Conservation (phyloP, 2,113 vertebrate species). For the Thamnaconus septentrionalis region DNA sequence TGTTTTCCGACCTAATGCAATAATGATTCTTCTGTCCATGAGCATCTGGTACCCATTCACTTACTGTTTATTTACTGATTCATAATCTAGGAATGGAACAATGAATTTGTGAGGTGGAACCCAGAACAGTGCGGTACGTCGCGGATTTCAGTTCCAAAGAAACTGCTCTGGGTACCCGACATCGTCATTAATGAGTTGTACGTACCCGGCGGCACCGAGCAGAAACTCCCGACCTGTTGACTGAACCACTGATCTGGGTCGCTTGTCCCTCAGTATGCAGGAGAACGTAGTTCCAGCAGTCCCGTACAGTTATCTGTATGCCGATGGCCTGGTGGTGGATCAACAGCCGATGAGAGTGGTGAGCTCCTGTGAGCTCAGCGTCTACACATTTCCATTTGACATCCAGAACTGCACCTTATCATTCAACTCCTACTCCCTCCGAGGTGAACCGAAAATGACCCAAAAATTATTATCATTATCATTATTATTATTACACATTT, state of each 20-base stretch:
- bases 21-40: too few relatives aligned
- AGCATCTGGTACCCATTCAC: neutral
- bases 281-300: conserved; percentile 63
- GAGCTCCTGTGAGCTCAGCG: conserved; percentile 74
- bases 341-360: conserved; percentile 57
- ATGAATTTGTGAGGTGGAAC: conserved; percentile 70
- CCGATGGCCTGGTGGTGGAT: conserved; percentile 30
- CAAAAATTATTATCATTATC: too few relatives aligned
- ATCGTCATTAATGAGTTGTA: conserved; percentile 77
- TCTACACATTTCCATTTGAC: conserved; percentile 78
- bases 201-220: conserved; percentile 31
- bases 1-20: too few relatives aligned
- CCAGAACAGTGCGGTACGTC: conserved; percentile 56
- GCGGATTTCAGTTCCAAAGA: conserved; percentile 60
- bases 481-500: too few relatives aligned
- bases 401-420: conserved; percentile 72
- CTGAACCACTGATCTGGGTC: neutral
- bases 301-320: conserved; percentile 55
- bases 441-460: conserved; percentile 35
- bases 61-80: neutral
- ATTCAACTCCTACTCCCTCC: conserved; percentile 69
- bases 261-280: conserved; percentile 58
- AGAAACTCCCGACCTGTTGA: neutral
- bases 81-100: conserved; percentile 60
- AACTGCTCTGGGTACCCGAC: conserved; percentile 71